Conservation (phyloP, 2,888 invertebrate species). For the Eudasyphora cyanicolor region DNA sequence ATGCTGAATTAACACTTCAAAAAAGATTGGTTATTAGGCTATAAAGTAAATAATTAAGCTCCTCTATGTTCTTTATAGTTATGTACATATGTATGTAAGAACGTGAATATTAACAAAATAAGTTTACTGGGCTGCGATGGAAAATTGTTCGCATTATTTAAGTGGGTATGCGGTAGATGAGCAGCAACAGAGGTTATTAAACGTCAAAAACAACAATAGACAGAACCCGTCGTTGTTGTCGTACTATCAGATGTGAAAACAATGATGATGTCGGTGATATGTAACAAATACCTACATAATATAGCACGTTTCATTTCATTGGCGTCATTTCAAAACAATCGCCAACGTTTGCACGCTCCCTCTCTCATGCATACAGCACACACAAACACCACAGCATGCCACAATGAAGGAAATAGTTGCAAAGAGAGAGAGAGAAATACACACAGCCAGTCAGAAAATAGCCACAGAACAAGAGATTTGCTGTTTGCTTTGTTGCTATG, state of each 20-base stretch:
- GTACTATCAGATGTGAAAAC: not conserved
- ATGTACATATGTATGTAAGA: not conserved
- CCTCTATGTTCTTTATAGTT: not conserved
- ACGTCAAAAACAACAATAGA: not conserved
- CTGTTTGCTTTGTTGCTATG: not conserved
- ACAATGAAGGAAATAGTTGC: not conserved
- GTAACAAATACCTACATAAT: constrained; percentile 29
- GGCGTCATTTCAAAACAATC: constrained; percentile 21
- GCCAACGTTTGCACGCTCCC: not conserved
- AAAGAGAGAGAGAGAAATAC: not conserved
- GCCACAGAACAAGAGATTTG: not conserved
- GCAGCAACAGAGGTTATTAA: too few species aligned
- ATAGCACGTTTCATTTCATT: constrained; percentile 53
- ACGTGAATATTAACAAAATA: not conserved
- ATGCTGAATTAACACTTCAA: too few species aligned
- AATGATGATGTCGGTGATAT: constrained; percentile 25
- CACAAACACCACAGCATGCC: not conserved
- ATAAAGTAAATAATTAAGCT: too few species aligned
- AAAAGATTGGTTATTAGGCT: too few species aligned
- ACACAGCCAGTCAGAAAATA: not conserved
- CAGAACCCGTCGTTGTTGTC: too few species aligned
- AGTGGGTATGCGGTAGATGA: too few species aligned
- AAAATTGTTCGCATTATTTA: too few species aligned
- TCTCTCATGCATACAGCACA: not conserved
- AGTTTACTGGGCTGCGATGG: not conserved